Evolutionary conservation across 2,888 invertebrate species (phyloP).

Genomic region (Linnaemya vulpina): DNA sequence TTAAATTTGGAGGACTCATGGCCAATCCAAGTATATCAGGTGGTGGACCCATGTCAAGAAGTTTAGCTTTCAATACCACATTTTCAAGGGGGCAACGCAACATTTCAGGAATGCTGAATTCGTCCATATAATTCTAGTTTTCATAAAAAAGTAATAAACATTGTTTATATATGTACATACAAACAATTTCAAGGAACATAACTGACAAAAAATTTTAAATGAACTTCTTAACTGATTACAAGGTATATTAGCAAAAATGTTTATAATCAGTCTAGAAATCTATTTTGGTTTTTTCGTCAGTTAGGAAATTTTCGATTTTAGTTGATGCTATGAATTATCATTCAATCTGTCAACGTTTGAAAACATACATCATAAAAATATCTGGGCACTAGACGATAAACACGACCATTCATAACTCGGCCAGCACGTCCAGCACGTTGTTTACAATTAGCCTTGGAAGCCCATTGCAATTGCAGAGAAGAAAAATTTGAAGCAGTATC

Average conservation of each 20-base stretch:
- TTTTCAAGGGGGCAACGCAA: conserved; percentile 91
- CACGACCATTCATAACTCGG: conserved; percentile 92
- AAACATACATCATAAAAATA: conserved; percentile 85
- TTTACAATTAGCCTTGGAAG: conserved; percentile 93
- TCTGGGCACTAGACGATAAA: conserved; percentile 90
- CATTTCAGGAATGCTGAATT: conserved; percentile 89
- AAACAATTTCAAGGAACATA: no score
- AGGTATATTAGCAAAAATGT: no score
- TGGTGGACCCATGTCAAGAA: conserved; percentile 92
- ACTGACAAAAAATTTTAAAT: no score
- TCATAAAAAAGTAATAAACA: background rate
- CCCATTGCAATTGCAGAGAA: conserved; percentile 91
- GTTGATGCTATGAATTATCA: no score
- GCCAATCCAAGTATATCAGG: conserved; percentile 91
- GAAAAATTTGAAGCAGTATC: conserved; percentile 88
- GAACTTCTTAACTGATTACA: no score
- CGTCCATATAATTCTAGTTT: conserved; percentile 83
- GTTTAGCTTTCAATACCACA: conserved; percentile 91
- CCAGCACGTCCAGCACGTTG: conserved; percentile 97
- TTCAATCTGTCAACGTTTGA: no score
- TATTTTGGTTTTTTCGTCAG: no score
- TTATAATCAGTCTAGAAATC: no score
- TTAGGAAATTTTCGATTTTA: no score
- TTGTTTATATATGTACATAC: background rate
- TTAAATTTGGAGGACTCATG: conserved; percentile 93